Evolutionary conservation across 2,888 invertebrate genomes (phyloP), one percentile per base, ranked within the genome.

Genomic region (Aporophyla lueneburgensis): DNA sequence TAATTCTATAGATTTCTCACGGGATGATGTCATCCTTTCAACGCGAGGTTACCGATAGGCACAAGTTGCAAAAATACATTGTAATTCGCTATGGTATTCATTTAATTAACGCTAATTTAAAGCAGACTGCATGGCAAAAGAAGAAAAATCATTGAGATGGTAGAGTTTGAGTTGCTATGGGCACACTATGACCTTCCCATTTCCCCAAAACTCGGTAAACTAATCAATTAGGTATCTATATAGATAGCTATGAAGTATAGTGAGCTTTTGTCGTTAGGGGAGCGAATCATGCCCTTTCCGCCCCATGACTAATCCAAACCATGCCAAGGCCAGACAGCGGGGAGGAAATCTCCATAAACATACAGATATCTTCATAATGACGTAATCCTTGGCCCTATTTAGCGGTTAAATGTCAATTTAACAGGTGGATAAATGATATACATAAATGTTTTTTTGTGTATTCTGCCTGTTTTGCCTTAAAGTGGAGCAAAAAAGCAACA

Each of bases 21-120:
- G 92, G 88, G 93, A 94, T 96, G 96, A 96, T 96, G 96, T 96
- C 96, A 96, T 94, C 93, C 89, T 93, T 93, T 89, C 88, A 89
- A 90, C 71, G 78, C 78, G 80, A 86, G 88, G 89, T 83, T 89
- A 77, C 63, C 76, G 66, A 77, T 77, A 88, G 78, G 68, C 74
- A 69, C 62, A 70, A 80, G 46, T 56, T 76, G 73, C 46, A 76
- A 74, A 81, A 72, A 65, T 61, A 74, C 69, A 51, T 54, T 43
- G 1, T 62, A 68, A 27, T 83, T 78, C 62, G n/a, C 61, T 56
- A 67, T 77, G 14, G 77, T 56, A 67, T 40, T 33, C 51, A 58
- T 56, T 46, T 19, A 33, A n/a, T 33, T 51, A 33, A 56, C 43
- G 24, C 14, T 21, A 43, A 65, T 62, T 49, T 54, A 4, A 10